Conservation (phyloP, 2,113 vertebrate species). For the Centrocercus urophasianus region DNA sequence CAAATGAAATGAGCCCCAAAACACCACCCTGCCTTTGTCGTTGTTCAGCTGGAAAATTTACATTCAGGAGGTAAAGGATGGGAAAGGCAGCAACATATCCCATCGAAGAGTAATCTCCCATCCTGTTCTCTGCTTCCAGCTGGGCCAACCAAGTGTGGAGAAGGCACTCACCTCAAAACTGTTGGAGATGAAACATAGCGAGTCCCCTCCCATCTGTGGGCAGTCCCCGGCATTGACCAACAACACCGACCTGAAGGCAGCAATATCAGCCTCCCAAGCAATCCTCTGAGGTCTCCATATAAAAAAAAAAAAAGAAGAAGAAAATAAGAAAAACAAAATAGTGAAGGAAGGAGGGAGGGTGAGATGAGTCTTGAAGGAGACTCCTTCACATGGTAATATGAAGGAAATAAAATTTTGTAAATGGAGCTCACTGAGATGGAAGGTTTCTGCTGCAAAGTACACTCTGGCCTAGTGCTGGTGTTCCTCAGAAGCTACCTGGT, state of each 20-base stretch:
- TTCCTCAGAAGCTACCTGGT: background rate
- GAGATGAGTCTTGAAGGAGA: background rate
- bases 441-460: background rate
- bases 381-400: background rate
- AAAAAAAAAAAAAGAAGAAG: background rate
- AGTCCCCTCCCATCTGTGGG: background rate
- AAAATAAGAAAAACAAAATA: background rate
- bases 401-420: background rate
- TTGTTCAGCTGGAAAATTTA: background rate
- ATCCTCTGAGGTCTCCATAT: background rate
- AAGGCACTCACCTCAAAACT: background rate
- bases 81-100: background rate
- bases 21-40: background rate
- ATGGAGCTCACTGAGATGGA: background rate
- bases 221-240: background rate
- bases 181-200: background rate
- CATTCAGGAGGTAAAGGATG: background rate
- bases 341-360: background rate
- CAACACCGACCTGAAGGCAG: background rate
- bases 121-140: background rate
- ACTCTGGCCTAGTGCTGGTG: background rate
- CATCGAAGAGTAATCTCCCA: background rate
- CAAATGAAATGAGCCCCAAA: background rate
- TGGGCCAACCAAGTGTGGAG: fast-evolving
- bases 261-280: background rate